These are phyloP conservation scores for Rhabdomys dilectus DNA, from an alignment of 2,113 vertebrate species.

Conservation along the genomic window DNA sequence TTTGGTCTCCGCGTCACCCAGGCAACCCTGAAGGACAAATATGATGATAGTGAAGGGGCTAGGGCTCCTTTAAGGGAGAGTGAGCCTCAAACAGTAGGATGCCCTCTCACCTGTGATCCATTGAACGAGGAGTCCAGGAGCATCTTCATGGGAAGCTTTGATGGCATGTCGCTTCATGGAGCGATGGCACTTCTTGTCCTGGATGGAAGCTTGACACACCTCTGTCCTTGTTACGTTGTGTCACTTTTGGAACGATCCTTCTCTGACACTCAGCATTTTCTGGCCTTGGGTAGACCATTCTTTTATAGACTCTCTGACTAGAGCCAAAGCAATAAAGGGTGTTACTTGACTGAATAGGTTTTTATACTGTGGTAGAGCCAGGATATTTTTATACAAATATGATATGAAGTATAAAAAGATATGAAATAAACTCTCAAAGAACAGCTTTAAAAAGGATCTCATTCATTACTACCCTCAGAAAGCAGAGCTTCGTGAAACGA, in stretches of 20 bases:
- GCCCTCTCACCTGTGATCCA: not conserved
- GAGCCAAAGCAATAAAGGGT: constrained; percentile 50
- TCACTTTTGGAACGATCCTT: not conserved
- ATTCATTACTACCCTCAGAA: constrained; percentile 10
- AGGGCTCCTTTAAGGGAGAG: not conserved
- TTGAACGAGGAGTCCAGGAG: not conserved
- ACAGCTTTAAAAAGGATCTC: constrained; percentile 34
- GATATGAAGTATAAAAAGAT: constrained; percentile 38
- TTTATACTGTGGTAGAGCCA: constrained; percentile 44
- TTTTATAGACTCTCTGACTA: constrained; percentile 16
- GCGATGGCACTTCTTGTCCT: not conserved
- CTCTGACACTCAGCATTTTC: constrained; percentile 29
- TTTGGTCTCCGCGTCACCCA: not conserved
- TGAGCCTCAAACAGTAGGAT: not conserved
- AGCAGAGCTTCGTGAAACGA: not conserved
- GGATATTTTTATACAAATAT: constrained; percentile 48
- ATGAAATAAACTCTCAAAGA: constrained; percentile 48
- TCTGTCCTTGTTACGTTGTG: not conserved
- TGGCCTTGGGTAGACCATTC: constrained; percentile 42
- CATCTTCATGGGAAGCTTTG: not conserved
- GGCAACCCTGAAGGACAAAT: not conserved
- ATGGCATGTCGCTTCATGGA: not conserved
- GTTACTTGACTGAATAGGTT: constrained; percentile 57
- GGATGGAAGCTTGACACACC: not conserved
- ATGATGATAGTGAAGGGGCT: not conserved